A percentile compares a stretch with the other conserved stretches of the same genome.
Evolutionary conservation across 2,888 invertebrate genomes (phyloP).

Genomic region (Andrena minutula): DNA sequence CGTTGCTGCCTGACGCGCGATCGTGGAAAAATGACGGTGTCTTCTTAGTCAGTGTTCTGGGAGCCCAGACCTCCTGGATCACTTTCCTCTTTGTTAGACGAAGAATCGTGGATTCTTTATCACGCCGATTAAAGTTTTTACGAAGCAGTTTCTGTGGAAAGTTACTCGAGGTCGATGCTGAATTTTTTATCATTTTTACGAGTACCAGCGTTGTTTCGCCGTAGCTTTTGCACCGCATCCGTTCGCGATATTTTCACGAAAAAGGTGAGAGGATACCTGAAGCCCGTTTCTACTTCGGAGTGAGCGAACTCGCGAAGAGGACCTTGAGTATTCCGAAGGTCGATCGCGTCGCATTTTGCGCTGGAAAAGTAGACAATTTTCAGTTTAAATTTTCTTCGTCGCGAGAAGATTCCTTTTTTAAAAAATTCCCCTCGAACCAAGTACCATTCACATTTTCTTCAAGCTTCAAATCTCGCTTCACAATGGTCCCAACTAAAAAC

Average conservation of each 20-base stretch:
- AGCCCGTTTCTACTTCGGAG: conserved; percentile 17
- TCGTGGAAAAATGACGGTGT: too few species aligned
- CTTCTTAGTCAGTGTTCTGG: too few species aligned
- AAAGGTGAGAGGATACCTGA: not conserved
- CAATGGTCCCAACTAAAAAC: too few species aligned
- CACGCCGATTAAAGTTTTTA: not conserved
- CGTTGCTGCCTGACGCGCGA: not conserved
- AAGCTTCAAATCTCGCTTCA: too few species aligned
- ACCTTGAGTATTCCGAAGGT: conserved; percentile 10
- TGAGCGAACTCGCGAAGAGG: not conserved
- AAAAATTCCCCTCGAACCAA: too few species aligned
- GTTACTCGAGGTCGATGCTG: conserved; percentile 10
- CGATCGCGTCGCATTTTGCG: not conserved
- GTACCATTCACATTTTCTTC: too few species aligned
- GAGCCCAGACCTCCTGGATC: too few species aligned
- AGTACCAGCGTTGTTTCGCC: not conserved
- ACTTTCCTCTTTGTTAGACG: too few species aligned
- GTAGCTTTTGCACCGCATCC: not conserved
- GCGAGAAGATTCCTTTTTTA: too few species aligned
- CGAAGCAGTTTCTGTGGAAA: conserved; percentile 21
- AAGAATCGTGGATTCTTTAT: conserved; percentile 10
- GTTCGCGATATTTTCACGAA: not conserved
- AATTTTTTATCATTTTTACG: conserved; percentile 25
- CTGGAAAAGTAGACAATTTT: not conserved
- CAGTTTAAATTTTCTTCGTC: too few species aligned